Evolutionary conservation across 1,140 invertebrate genomes (phyloP).

Genomic region (Drosophila santomea): DNA sequence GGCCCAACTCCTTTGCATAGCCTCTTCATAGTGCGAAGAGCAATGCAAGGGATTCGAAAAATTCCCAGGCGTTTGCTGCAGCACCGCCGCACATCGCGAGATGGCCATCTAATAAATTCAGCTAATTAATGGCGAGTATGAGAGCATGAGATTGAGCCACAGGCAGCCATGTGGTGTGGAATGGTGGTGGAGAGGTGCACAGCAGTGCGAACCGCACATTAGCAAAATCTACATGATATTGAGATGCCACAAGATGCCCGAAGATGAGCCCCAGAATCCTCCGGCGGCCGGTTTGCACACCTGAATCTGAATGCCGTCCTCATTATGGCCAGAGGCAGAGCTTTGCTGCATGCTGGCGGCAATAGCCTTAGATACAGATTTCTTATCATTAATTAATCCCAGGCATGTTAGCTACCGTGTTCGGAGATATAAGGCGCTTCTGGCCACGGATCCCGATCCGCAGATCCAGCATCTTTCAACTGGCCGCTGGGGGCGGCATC

Average conservation of each 20-base stretch:
- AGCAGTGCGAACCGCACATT: constrained; percentile 69
- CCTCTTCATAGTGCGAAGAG: constrained; percentile 60
- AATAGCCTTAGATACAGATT: constrained; percentile 84
- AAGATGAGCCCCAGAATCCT: constrained; percentile 39
- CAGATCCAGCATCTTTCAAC: constrained; percentile 52
- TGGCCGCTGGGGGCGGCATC: constrained; percentile 44
- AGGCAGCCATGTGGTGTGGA: background rate
- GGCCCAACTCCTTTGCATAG: constrained; percentile 54
- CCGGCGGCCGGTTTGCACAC: constrained; percentile 44
- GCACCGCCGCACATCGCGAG: constrained; percentile 55
- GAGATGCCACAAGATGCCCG: constrained; percentile 71
- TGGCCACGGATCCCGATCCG: constrained; percentile 25
- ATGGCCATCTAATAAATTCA: constrained; percentile 84
- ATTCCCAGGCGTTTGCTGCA: constrained; percentile 75
- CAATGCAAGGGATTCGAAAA: constrained; percentile 79
- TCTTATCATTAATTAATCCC: constrained; percentile 85
- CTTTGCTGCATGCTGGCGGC: constrained; percentile 48
- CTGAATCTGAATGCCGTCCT: constrained; percentile 58
- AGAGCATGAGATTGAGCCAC: constrained; percentile 77
- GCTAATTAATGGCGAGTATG: constrained; percentile 84
- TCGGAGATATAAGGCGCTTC: constrained; percentile 74
- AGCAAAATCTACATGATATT: constrained; percentile 85
- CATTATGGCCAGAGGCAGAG: constrained; percentile 46
- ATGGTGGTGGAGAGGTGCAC: constrained; percentile 6
- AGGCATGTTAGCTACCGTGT: constrained; percentile 84